Evolutionary conservation across 2,113 vertebrate genomes (phyloP), one percentile per base, ranked within the genome.

Genomic region (Phalacrocorax aristotelis): DNA sequence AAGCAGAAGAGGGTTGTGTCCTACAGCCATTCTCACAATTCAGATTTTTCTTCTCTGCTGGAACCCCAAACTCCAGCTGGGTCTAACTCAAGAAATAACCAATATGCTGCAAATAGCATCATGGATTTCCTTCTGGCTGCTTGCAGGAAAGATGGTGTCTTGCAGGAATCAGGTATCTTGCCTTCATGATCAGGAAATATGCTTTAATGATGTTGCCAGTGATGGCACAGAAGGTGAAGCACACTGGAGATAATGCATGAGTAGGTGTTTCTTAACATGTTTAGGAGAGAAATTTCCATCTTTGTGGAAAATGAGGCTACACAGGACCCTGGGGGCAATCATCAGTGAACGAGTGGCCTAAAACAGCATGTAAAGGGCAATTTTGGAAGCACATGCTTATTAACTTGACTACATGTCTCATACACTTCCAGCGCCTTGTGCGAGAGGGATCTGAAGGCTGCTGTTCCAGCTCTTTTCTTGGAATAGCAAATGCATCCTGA

Each of bases 171-270:
- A 2, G 5, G 16, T 36, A 26, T 30, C 30, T 71, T 87, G 51
- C 44, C 40, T 57, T 72, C 65, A 65, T 4, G 34, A 44, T 25
- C 10, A 46, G 74, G n/a, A 69, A 42, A 61, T 61, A 61, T 9
- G n/a, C n/a, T 61, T 36, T 61, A 49, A 55, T 6, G 8, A 4
- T 1, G 1, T n/a, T 1, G 0, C 19, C 2, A 1, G 25, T 72
- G 61, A 27, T 44, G 46, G 16, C 42, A 13, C 3, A 3, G 60
- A 44, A 89, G 51, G 23, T 77, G 58, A 62, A 51, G 25, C 29
- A 32, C 58, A 13, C 8, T 29, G 60, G 42, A 78, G 42, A 34
- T 23, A 71, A 30, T 15, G 12, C 29, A 21, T 16, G 27, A 78
- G 15, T 21, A 49, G 32, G 9, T 38, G 15, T 72, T 87, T 79